Evolutionary conservation across 2,113 vertebrate species (phyloP).

Genomic region (Hippocampus mohnikei): DNA sequence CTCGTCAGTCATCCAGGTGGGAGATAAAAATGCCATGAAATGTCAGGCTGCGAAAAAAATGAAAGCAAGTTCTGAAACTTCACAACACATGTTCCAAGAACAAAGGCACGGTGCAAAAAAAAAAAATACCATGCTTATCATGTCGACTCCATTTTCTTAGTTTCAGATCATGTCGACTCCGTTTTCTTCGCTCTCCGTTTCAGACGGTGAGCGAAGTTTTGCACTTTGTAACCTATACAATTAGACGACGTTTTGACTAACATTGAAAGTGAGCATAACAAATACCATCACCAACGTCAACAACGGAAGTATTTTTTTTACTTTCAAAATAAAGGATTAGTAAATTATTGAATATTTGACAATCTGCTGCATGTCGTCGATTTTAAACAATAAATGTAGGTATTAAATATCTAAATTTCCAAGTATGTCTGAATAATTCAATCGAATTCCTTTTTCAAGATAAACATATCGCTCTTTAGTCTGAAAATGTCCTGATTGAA

Average conservation of each 20-base stretch:
- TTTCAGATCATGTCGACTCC: no score
- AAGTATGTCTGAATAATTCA: not conserved
- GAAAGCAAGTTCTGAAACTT: not conserved
- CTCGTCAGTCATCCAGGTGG: conserved; percentile 2
- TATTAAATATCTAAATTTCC: not conserved
- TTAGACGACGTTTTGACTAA: not conserved
- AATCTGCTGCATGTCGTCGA: not conserved
- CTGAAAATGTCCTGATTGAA: not conserved
- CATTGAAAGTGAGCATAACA: not conserved
- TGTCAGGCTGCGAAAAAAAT: not conserved
- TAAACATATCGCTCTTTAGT: conserved; percentile 8
- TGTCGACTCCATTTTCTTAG: not conserved
- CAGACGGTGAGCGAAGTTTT: not conserved
- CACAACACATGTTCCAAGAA: not conserved
- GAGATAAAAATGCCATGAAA: not conserved
- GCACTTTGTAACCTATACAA: not conserved
- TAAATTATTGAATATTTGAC: no score
- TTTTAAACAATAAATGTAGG: not conserved
- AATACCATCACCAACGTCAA: not conserved
- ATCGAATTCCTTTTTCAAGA: not conserved
- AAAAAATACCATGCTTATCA: not conserved
- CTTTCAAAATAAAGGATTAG: not conserved
- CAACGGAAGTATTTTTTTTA: not conserved
- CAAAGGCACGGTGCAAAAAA: not conserved
- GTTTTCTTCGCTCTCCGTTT: not conserved